Conservation (phyloP, 2,113 vertebrate species). For the Grammomys dolichurus region DNA sequence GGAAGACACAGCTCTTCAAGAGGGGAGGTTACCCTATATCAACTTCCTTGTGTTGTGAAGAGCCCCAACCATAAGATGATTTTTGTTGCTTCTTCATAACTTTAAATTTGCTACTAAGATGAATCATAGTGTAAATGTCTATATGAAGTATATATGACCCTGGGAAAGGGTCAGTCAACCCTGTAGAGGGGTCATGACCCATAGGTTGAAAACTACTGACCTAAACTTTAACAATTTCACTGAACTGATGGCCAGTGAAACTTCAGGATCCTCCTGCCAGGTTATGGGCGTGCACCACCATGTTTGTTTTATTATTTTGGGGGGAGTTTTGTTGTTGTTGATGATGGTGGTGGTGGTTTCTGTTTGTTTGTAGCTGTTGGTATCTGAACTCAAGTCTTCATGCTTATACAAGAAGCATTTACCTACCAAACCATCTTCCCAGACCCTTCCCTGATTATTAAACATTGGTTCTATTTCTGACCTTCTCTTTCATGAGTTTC, state of each 20-base stretch:
- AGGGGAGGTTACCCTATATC: too few relatives aligned
- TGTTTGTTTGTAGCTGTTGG: not conserved
- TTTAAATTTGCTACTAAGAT: not conserved
- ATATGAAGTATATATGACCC: too few relatives aligned
- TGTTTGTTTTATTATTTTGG: not conserved
- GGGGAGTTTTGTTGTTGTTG: too few relatives aligned
- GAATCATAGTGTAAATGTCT: not conserved
- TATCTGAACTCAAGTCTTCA: not conserved
- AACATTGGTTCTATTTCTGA: not conserved
- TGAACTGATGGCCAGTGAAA: too few relatives aligned
- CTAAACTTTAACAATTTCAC: not conserved
- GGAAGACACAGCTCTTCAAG: too few relatives aligned
- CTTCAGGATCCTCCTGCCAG: not conserved
- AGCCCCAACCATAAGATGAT: not conserved
- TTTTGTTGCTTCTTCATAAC: not conserved
- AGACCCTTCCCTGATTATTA: not conserved
- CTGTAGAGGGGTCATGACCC: not conserved
- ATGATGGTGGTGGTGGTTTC: too few relatives aligned
- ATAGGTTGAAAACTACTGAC: not conserved
- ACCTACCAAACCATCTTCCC: not conserved
- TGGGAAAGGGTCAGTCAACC: not conserved
- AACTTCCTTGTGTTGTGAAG: not conserved
- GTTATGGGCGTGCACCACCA: not conserved
- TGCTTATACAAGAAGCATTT: not conserved
- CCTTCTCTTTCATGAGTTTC: not conserved